A percentile compares a stretch with the other conserved stretches of the same genome.
Evolutionary conservation across 2,888 invertebrate species (phyloP).

Genomic region (Ophioninae sp.): DNA sequence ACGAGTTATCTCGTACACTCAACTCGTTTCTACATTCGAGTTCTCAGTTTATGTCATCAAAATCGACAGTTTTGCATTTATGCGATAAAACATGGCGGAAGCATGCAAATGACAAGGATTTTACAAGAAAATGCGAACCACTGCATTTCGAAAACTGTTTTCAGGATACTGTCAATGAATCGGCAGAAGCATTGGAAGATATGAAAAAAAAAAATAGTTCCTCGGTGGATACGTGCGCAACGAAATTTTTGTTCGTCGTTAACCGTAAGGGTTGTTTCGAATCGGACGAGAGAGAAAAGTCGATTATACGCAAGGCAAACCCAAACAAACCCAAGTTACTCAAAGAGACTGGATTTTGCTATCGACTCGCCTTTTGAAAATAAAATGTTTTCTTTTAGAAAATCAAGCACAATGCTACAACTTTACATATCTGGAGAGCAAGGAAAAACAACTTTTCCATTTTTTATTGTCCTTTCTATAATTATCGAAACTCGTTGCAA

Average conservation of each 20-base stretch:
- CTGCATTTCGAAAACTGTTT: neutral
- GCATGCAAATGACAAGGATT: neutral
- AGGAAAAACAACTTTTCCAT: neutral
- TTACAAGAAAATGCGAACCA: neutral
- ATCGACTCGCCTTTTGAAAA: neutral
- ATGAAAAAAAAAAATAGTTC: neutral
- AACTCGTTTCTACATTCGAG: neutral
- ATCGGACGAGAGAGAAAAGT: neutral
- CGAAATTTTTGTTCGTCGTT: constrained; percentile 8
- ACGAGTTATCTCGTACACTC: neutral
- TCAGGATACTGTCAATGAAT: neutral
- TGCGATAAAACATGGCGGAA: neutral
- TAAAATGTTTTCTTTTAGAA: neutral
- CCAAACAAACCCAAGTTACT: constrained; percentile 4
- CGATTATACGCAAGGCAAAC: constrained; percentile 28
- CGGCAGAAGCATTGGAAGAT: neutral
- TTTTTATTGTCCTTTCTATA: neutral
- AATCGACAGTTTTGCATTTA: no score
- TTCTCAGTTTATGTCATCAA: neutral
- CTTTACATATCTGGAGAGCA: neutral
- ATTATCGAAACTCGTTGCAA: neutral
- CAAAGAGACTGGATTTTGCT: neutral
- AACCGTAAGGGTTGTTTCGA: neutral
- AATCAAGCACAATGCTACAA: neutral
- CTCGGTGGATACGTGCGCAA: neutral